These are phyloP conservation scores for Equus przewalskii DNA, from an alignment of 2,113 vertebrate species.

Conservation along the genomic window DNA sequence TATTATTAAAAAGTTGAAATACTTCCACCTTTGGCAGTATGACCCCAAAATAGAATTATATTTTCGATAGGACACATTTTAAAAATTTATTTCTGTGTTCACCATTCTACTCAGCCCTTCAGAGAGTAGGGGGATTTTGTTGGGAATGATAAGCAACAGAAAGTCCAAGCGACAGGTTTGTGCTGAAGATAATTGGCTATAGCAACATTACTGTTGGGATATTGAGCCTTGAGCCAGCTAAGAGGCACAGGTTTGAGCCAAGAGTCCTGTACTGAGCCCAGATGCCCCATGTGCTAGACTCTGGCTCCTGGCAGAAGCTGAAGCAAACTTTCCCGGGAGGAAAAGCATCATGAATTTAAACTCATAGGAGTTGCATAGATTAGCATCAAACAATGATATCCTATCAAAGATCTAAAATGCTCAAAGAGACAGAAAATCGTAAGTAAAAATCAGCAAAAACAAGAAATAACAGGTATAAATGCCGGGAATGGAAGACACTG, in stretches of 20 bases:
- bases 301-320: neutral
- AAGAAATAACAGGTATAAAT: neutral
- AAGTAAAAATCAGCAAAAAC: slow-evolving; percentile 9
- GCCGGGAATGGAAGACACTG: neutral
- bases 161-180: neutral
- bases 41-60: neutral
- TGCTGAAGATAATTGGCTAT: neutral
- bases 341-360: neutral
- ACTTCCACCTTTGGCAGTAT: neutral
- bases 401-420: neutral
- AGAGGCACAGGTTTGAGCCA: neutral
- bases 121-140: neutral
- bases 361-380: neutral
- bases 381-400: neutral
- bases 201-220: neutral
- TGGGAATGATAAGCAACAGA: neutral
- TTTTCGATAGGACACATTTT: neutral
- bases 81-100: neutral
- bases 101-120: neutral
- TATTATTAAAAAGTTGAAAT: neutral
- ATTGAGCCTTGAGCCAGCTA: neutral
- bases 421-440: neutral
- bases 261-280: neutral
- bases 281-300: neutral
- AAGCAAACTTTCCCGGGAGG: neutral